Evolutionary conservation across 2,888 invertebrate species (phyloP).

Genomic region (Meghimatium bilineatum): DNA sequence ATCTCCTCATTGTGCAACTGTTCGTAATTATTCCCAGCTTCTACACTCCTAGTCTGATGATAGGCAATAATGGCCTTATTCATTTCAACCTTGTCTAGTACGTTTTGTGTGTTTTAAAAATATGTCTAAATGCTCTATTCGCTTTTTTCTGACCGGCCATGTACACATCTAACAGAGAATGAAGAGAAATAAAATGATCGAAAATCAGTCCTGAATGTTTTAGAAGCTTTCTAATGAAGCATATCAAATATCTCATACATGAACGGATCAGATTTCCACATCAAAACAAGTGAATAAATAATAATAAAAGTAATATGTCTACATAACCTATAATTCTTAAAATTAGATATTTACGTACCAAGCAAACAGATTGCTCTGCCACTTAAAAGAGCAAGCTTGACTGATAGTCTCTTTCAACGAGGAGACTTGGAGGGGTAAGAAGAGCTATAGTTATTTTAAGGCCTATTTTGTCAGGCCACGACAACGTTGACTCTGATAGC

Average conservation of each 20-base stretch:
- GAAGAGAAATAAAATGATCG: background rate
- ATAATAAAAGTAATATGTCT: background rate
- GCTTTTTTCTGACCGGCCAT: background rate
- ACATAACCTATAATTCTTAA: too few species aligned
- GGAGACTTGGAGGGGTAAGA: background rate
- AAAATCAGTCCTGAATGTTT: background rate
- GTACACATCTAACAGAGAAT: background rate
- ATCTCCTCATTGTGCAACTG: background rate
- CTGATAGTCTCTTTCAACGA: background rate
- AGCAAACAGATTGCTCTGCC: background rate
- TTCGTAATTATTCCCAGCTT: background rate
- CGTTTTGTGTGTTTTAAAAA: background rate
- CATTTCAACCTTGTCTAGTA: background rate
- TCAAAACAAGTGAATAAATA: background rate
- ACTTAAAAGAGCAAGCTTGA: background rate
- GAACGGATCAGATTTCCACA: background rate
- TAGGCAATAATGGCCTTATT: background rate
- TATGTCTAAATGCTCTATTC: background rate
- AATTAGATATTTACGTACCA: background rate
- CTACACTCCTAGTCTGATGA: background rate
- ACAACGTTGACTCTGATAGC: background rate
- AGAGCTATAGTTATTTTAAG: background rate
- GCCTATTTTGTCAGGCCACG: background rate
- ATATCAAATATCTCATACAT: background rate
- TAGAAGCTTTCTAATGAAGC: background rate